These are phyloP conservation scores for Diarsia rubi DNA, from an alignment of 2,888 invertebrate species.

Conservation along the genomic window DNA sequence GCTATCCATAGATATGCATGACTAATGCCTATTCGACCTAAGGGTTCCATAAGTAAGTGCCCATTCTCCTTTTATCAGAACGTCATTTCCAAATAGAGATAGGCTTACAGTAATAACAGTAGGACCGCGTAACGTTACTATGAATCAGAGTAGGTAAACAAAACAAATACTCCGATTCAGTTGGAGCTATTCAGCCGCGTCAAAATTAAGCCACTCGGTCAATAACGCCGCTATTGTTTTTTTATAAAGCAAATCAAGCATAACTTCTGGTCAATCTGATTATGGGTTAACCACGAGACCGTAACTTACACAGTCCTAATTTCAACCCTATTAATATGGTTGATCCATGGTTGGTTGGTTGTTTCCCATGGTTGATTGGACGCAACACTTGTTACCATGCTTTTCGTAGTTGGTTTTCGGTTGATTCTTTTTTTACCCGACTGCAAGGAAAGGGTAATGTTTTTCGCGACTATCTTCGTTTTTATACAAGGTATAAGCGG, in stretches of 20 bases:
- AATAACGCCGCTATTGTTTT: slow-evolving; percentile 49
- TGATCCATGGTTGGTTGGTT: slow-evolving; percentile 4
- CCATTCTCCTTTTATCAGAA: slow-evolving; percentile 3
- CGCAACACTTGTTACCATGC: slow-evolving; percentile 18
- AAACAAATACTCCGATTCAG: slow-evolving; percentile 23
- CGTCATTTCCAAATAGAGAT: background rate
- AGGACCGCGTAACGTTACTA: slow-evolving; percentile 21
- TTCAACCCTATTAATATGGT: slow-evolving; percentile 18
- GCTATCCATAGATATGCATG: background rate
- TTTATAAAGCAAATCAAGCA: slow-evolving; percentile 47
- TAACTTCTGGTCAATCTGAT: slow-evolving; percentile 24
- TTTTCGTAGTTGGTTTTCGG: background rate
- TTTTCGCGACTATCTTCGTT: too few species aligned
- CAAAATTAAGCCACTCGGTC: slow-evolving; percentile 48
- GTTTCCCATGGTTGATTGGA: slow-evolving; percentile 4
- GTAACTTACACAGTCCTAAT: slow-evolving; percentile 8
- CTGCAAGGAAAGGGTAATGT: too few species aligned
- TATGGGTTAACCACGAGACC: slow-evolving; percentile 16
- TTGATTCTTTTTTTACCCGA: too few species aligned
- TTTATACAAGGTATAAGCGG: too few species aligned
- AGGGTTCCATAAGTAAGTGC: background rate
- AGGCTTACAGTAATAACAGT: background rate
- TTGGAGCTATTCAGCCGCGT: slow-evolving; percentile 3
- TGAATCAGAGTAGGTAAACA: slow-evolving; percentile 3
- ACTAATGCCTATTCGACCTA: background rate